phyloP scores from a whole-genome alignment of 2,113 vertebrate species.

The Sprattus sprattus region DNA sequence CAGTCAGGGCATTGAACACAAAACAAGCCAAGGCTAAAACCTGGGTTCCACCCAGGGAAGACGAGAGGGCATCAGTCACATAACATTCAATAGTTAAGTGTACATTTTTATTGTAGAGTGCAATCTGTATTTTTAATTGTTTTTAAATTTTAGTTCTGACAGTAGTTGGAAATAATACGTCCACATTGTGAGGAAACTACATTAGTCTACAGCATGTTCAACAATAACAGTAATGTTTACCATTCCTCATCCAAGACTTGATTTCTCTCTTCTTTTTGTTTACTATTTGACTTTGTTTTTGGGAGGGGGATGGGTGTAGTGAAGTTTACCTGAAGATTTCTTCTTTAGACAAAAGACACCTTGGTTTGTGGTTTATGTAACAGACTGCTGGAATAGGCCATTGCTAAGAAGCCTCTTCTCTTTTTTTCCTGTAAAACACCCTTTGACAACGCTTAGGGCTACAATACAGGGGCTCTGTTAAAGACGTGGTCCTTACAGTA shows the following conservation, averaged over 20 bases:
- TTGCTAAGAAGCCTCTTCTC: constrained; percentile 12
- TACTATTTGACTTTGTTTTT: constrained; percentile 19
- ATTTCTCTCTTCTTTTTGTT: constrained; percentile 40
- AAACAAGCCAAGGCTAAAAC: constrained; percentile 32
- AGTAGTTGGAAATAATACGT: constrained; percentile 51
- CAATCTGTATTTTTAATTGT: constrained; percentile 35
- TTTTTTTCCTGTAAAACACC: not conserved
- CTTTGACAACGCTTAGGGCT: constrained; percentile 6
- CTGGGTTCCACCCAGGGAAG: constrained; percentile 20
- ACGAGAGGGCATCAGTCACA: constrained; percentile 32
- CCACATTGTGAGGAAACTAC: constrained; percentile 65
- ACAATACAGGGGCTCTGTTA: constrained; percentile 32
- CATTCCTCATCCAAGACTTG: constrained; percentile 57
- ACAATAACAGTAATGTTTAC: constrained; percentile 59
- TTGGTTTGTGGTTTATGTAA: not conserved
- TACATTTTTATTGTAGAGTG: constrained; percentile 55
- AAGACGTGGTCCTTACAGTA: not conserved
- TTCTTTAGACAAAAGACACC: constrained; percentile 36
- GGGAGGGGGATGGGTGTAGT: not conserved
- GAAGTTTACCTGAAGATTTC: constrained; percentile 5
- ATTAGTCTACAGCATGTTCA: constrained; percentile 38
- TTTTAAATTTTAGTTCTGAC: constrained; percentile 35
- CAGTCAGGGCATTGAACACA: constrained; percentile 38
- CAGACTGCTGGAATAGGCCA: not conserved
- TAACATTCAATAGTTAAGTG: constrained; percentile 39